These are phyloP conservation scores for Camponotus floridanus DNA, from an alignment of 1,140 invertebrate genomes.

Conservation along the genomic window DNA sequence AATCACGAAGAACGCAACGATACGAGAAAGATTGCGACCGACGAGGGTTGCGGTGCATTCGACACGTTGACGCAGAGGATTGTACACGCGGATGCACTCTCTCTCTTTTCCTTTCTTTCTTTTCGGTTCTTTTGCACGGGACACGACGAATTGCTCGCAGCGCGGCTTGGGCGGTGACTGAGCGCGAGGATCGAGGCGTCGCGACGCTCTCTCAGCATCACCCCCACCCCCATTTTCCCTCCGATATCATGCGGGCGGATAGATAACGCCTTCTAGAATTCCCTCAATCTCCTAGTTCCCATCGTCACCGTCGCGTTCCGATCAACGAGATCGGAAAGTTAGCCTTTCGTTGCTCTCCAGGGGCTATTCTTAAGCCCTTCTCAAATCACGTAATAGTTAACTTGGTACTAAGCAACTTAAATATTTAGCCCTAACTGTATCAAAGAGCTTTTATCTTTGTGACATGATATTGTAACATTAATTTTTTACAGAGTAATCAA, in stretches of 20 bases:
- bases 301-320: neutral
- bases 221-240: slow-evolving; percentile 74
- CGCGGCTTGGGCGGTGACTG: slow-evolving; percentile 85
- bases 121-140: neutral
- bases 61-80: neutral
- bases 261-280: slow-evolving; percentile 60
- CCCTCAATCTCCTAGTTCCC: slow-evolving; percentile 5
- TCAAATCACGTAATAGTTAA: neutral
- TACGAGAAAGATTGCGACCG: neutral
- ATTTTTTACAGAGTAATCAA: neutral
- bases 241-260: slow-evolving; percentile 64
- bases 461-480: neutral
- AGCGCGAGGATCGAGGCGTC: slow-evolving; percentile 80
- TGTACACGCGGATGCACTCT: slow-evolving; percentile 9
- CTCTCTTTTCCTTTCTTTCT: neutral
- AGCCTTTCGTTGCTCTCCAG: slow-evolving; percentile 18
- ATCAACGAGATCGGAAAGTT: slow-evolving; percentile 34
- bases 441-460: neutral
- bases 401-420: neutral
- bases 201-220: slow-evolving; percentile 80
- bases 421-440: neutral
- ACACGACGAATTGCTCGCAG: slow-evolving; percentile 76
- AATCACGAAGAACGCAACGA: neutral
- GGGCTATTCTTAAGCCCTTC: neutral
- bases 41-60: slow-evolving; percentile 13